phyloP scores from a whole-genome alignment of 23 tunicate species.

The Corella eumyota region DNA sequence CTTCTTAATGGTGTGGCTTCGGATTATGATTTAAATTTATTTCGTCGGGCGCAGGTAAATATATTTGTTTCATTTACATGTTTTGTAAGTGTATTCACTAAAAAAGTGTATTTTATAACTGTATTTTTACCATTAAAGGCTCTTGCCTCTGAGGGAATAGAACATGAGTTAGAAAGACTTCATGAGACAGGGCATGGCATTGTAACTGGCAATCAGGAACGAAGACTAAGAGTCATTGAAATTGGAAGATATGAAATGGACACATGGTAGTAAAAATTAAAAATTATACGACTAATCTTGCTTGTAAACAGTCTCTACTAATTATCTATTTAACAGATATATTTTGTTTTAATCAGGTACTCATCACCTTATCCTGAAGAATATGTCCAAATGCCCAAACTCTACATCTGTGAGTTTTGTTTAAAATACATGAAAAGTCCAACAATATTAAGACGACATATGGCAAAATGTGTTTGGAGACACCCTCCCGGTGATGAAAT shows the following conservation, averaged over 20 bases:
- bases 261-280: constrained; percentile 71
- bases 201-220: constrained; percentile 16
- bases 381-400: constrained; percentile 58
- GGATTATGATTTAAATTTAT: constrained; percentile 69
- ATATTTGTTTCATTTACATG: no score
- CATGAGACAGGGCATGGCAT: constrained; percentile 32
- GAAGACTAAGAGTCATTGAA: constrained; percentile 57
- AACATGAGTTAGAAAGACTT: constrained; percentile 40
- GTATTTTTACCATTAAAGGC: no score
- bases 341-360: constrained; percentile 33
- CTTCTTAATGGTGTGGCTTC: constrained; percentile 69
- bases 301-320: not conserved
- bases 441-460: constrained; percentile 77
- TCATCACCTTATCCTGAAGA: constrained; percentile 90
- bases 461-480: constrained; percentile 86
- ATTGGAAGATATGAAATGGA: constrained; percentile 88
- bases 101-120: no score
- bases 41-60: constrained; percentile 83
- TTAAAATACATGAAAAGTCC: constrained; percentile 83
- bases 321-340: not conserved
- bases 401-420: constrained; percentile 94
- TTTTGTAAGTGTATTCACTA: no score
- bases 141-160: constrained; percentile 44
- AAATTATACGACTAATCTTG: not conserved
- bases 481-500: constrained; percentile 97